A percentile compares a stretch with the other conserved stretches of the same genome.
These are phyloP conservation scores for Drosophila lini DNA, from an alignment of 1,140 invertebrate species.

Conservation along the genomic window DNA sequence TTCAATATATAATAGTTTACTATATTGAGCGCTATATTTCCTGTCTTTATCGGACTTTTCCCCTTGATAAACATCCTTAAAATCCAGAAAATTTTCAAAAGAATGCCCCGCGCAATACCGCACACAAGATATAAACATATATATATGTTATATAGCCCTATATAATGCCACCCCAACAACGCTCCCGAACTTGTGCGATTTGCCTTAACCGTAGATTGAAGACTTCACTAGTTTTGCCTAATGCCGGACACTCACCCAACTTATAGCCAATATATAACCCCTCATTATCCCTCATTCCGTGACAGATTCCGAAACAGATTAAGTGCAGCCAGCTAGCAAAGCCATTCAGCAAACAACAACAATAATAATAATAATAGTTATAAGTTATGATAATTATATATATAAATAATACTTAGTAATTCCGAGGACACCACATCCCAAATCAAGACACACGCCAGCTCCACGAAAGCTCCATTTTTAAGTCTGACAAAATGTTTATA, in stretches of 20 bases:
- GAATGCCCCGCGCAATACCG: not conserved
- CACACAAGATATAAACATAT: slow-evolving; percentile 1
- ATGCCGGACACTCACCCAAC: slow-evolving; percentile 4
- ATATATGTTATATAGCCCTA: slow-evolving; percentile 5
- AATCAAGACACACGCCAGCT: slow-evolving; percentile 48
- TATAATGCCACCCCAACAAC: slow-evolving; percentile 18
- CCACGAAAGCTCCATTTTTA: slow-evolving; percentile 68
- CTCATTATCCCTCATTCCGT: slow-evolving; percentile 12
- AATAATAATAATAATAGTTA: slow-evolving; percentile 19
- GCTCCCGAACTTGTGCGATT: slow-evolving; percentile 63
- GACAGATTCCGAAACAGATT: slow-evolving; percentile 41
- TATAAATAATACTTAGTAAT: slow-evolving; percentile 40
- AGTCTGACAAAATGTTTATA: slow-evolving; percentile 75
- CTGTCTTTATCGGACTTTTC: not conserved
- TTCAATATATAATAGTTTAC: not conserved
- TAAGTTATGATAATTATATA: slow-evolving; percentile 11
- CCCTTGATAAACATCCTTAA: not conserved
- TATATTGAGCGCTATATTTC: no score
- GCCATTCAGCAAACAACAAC: slow-evolving; percentile 34
- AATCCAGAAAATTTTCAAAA: slow-evolving; percentile 1
- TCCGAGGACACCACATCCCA: slow-evolving; percentile 43
- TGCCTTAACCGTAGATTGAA: slow-evolving; percentile 71
- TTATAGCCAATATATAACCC: slow-evolving; percentile 13
- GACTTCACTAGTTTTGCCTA: slow-evolving; percentile 52
- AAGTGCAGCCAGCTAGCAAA: slow-evolving; percentile 55